Conservation (phyloP, 2,888 invertebrate species). For the Philaethria dido region DNA sequence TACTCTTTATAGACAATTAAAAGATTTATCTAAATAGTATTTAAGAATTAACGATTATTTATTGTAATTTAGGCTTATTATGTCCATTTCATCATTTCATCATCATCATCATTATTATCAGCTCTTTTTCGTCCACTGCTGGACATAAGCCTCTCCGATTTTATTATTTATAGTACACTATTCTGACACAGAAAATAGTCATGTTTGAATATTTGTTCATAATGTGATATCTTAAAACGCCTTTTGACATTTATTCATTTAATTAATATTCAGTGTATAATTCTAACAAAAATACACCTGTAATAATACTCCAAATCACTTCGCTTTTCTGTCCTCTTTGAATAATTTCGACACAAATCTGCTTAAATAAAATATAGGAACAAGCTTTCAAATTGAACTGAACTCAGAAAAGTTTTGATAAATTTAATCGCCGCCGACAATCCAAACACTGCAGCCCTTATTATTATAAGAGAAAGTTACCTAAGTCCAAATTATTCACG, state of each 20-base stretch:
- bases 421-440: conserved; percentile 5
- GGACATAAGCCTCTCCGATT: too few species aligned
- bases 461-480: conserved; percentile 19
- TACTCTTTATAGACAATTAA: too few species aligned
- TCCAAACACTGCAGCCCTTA: conserved; percentile 13
- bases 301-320: background rate
- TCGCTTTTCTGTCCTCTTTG: background rate
- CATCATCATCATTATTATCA: too few species aligned
- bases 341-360: conserved; percentile 10
- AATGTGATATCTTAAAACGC: background rate
- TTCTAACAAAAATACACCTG: conserved; percentile 2
- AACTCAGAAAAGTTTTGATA: conserved; percentile 7
- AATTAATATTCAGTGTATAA: background rate
- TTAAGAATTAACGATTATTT: too few species aligned
- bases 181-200: too few species aligned
- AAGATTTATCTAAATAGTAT: too few species aligned
- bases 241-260: background rate
- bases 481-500: background rate
- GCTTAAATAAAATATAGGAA: conserved; percentile 2
- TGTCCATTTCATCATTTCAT: too few species aligned
- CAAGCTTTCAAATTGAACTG: conserved; percentile 6
- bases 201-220: too few species aligned
- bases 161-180: too few species aligned
- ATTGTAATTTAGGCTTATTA: too few species aligned
- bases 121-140: too few species aligned